Evolutionary conservation across 2,113 vertebrate genomes (phyloP).

Genomic region (Irena cyanogastra): DNA sequence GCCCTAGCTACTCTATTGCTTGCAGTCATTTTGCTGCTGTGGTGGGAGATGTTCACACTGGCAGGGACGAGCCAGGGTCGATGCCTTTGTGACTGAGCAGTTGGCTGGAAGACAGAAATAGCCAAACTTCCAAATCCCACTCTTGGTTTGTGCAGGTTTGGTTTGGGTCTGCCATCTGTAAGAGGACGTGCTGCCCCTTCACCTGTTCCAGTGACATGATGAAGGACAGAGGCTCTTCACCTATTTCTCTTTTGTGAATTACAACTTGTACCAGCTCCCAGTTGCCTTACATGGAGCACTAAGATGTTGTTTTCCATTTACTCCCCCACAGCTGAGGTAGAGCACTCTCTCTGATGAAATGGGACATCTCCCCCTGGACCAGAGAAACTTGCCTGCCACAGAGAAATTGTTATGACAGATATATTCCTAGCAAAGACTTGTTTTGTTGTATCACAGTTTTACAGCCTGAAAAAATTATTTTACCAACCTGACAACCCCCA

Average conservation of each 20-base stretch:
- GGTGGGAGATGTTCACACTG: neutral
- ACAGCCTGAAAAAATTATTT: constrained; percentile 5
- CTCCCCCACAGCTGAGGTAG: neutral
- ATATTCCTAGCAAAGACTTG: neutral
- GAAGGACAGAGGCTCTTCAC: neutral
- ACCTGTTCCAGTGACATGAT: neutral
- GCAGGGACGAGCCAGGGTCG: fast-evolving
- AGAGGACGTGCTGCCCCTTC: neutral
- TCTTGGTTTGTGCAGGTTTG: neutral
- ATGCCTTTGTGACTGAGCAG: neutral
- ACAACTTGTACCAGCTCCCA: neutral
- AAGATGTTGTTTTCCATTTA: neutral
- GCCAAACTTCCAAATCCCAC: neutral
- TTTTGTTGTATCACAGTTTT: neutral
- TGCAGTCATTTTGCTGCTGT: neutral
- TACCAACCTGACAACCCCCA: neutral
- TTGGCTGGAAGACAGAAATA: neutral
- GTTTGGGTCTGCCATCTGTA: neutral
- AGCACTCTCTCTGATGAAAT: neutral
- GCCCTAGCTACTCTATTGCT: neutral
- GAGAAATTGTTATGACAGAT: neutral
- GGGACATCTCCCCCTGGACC: neutral
- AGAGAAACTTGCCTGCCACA: neutral
- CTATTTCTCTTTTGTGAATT: neutral
- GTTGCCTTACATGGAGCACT: neutral